Percentiles rank a stretch among this genome's conserved stretches.
Evolutionary conservation across 2,888 invertebrate species (phyloP).

Genomic region (Drosophila limbata): DNA sequence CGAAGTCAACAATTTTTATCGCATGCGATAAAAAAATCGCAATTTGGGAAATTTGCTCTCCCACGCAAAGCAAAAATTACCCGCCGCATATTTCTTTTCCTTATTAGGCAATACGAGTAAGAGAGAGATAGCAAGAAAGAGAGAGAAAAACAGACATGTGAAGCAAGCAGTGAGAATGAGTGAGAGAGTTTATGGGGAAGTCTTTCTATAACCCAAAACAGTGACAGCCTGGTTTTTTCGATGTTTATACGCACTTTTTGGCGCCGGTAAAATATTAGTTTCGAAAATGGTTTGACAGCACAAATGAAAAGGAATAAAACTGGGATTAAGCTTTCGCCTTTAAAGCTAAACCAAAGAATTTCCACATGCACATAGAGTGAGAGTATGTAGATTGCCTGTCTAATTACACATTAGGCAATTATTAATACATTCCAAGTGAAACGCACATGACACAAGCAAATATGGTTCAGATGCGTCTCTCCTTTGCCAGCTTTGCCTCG

Average conservation of each 20-base stretch:
- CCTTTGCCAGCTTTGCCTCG: neutral
- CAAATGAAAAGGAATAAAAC: conserved; percentile 5
- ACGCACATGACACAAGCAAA: conserved; percentile 44
- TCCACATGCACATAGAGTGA: conserved; percentile 18
- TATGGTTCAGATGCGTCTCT: conserved; percentile 42
- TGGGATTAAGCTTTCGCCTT: conserved; percentile 16
- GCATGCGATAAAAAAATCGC: conserved; percentile 45
- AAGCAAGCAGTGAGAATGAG: neutral
- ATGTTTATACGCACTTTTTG: conserved; percentile 46
- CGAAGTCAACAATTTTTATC: neutral
- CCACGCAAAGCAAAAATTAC: conserved; percentile 39
- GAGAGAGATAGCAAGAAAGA: neutral
- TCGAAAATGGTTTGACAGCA: conserved; percentile 38
- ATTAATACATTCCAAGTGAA: conserved; percentile 66
- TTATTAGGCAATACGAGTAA: conserved; percentile 3
- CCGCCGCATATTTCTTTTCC: conserved; percentile 37
- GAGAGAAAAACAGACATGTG: neutral
- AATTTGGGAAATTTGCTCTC: conserved; percentile 46
- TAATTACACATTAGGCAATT: conserved; percentile 77
- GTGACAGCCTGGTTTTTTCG: conserved; percentile 20
- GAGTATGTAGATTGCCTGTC: conserved; percentile 58
- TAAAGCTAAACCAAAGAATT: conserved; percentile 14
- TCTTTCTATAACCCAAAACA: conserved; percentile 26
- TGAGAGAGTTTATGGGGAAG: neutral
- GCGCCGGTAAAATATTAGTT: conserved; percentile 55